Evolutionary conservation across 1,140 invertebrate genomes (phyloP).

Genomic region (Zelostemma sp.): DNA sequence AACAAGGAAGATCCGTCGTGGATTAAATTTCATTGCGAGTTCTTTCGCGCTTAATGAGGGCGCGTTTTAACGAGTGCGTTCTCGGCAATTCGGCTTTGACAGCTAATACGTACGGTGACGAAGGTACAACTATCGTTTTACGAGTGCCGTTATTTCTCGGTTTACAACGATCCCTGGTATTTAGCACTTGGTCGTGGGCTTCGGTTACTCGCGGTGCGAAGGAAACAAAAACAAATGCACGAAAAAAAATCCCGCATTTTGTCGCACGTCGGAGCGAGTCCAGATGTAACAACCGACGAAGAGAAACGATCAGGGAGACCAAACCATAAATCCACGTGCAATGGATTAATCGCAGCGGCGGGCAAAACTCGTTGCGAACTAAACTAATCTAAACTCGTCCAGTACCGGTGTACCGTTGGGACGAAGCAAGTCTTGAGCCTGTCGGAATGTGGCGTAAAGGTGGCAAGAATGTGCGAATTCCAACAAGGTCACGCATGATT

Average conservation of each 20-base stretch:
- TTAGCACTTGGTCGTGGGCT: constrained; percentile 35
- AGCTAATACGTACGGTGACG: constrained; percentile 23
- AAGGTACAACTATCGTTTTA: constrained; percentile 38
- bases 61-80: constrained; percentile 11
- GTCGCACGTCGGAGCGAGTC: constrained; percentile 23
- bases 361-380: constrained; percentile 65
- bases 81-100: constrained; percentile 14
- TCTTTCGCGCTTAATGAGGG: constrained; percentile 6
- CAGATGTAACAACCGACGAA: constrained; percentile 53
- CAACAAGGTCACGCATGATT: constrained; percentile 16
- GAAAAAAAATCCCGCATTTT: no score
- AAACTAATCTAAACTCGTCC: constrained; percentile 68
- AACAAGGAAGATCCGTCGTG: neutral
- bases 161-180: constrained; percentile 22
- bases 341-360: constrained; percentile 61
- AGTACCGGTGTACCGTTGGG: constrained; percentile 50
- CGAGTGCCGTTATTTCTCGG: constrained; percentile 37
- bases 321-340: constrained; percentile 62
- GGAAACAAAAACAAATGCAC: no score
- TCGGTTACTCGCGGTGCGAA: constrained; percentile 3
- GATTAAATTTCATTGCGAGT: constrained; percentile 10
- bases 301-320: constrained; percentile 61
- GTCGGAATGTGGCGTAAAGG: constrained; percentile 27
- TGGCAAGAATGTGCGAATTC: constrained; percentile 34
- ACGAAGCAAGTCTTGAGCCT: constrained; percentile 46